A percentile compares a stretch with the other conserved stretches of the same genome.
These are phyloP conservation scores for Brachyrhaphis roseni DNA, from an alignment of 2,797 vertebrate genomes.

Conservation along the genomic window DNA sequence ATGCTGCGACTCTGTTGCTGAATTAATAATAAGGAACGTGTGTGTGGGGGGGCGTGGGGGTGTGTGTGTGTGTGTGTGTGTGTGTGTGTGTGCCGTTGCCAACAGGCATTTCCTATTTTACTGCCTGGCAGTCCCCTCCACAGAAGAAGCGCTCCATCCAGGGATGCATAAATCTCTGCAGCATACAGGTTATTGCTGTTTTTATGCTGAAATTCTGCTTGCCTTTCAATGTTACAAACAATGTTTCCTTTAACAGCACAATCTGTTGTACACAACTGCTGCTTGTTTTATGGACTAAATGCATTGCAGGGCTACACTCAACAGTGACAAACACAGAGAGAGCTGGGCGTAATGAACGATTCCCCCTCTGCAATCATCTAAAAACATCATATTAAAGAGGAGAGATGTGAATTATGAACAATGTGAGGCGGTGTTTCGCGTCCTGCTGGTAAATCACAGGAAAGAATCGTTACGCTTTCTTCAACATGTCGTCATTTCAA, in stretches of 20 bases:
- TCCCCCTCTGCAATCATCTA: slow-evolving; percentile 74
- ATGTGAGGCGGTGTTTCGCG: slow-evolving; percentile 69
- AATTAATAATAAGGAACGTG: slow-evolving; percentile 27
- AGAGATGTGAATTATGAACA: slow-evolving; percentile 79
- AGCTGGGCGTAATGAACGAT: slow-evolving; percentile 69
- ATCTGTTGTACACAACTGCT: slow-evolving; percentile 81
- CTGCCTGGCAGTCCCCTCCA: slow-evolving; percentile 74
- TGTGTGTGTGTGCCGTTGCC: slow-evolving; percentile 52
- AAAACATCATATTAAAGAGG: slow-evolving; percentile 69
- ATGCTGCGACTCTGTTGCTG: slow-evolving; percentile 12
- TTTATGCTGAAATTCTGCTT: slow-evolving; percentile 80
- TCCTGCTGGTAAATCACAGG: slow-evolving; percentile 79
- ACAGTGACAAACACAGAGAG: slow-evolving; percentile 50
- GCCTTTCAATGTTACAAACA: slow-evolving; percentile 76
- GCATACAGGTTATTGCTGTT: slow-evolving; percentile 79
- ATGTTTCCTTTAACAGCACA: slow-evolving; percentile 82
- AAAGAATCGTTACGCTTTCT: slow-evolving; percentile 70
- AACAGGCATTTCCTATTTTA: slow-evolving; percentile 79
- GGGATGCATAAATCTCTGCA: slow-evolving; percentile 78
- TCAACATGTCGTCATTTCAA: slow-evolving; percentile 58
- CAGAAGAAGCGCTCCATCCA: slow-evolving; percentile 64
- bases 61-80: too few species aligned
- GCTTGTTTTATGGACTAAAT: slow-evolving; percentile 83
- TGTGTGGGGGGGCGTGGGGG: too few species aligned
- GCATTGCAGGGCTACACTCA: slow-evolving; percentile 61